Conservation (phyloP, 1,140 invertebrate species). For the Oncopeltus fasciatus region DNA sequence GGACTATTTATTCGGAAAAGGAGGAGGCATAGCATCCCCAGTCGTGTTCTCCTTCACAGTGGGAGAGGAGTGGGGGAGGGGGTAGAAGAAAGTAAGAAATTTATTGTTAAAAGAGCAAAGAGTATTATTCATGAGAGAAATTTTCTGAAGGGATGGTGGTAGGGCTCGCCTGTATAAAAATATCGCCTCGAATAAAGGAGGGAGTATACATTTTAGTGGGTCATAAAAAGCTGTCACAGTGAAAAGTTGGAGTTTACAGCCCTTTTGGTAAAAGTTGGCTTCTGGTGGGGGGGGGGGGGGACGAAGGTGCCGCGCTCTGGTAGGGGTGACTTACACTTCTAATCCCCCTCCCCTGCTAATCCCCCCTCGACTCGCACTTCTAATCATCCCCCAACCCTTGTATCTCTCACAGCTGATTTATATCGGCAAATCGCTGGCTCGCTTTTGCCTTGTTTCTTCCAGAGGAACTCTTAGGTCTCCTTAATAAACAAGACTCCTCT, state of each 20-base stretch:
- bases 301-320: background rate
- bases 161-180: constrained; percentile 3
- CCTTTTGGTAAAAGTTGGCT: background rate
- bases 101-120: constrained; percentile 10
- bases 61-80: background rate
- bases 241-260: constrained; percentile 8
- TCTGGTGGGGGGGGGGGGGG: background rate
- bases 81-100: background rate
- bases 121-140: constrained; percentile 14
- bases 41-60: background rate
- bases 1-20: too few species aligned
- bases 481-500: too few species aligned
- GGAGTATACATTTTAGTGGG: constrained; percentile 11
- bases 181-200: constrained; percentile 1
- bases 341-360: background rate
- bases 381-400: background rate
- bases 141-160: constrained; percentile 2
- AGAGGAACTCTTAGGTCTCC: too few species aligned
- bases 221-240: constrained; percentile 14
- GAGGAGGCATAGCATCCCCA: too few species aligned
- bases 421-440: too few species aligned
- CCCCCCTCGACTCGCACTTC: background rate
- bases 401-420: too few species aligned
- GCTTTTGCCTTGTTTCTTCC: background rate
- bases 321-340: background rate